Conservation (phyloP, 2,888 invertebrate genomes). For the Blastobasis lacticolella region DNA sequence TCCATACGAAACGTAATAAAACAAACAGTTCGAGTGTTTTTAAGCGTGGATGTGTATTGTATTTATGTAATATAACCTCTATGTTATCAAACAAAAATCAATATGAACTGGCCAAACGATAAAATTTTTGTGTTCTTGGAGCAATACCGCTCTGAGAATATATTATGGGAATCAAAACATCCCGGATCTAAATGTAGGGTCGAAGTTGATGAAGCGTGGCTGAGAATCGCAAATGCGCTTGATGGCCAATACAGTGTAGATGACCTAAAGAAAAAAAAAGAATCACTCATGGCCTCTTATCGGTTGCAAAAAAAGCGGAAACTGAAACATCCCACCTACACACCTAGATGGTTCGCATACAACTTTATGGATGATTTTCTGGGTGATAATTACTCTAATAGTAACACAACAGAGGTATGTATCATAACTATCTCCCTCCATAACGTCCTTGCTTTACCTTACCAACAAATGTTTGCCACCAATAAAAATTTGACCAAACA, state of each 20-base stretch:
- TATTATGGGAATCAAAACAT: slow-evolving; percentile 60
- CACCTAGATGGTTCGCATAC: slow-evolving; percentile 58
- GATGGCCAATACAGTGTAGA: slow-evolving; percentile 39
- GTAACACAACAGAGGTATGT: no score
- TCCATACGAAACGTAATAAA: no score
- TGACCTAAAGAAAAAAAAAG: slow-evolving; percentile 62
- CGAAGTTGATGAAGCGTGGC: slow-evolving; percentile 53
- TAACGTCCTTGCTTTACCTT: no score
- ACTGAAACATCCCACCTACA: slow-evolving; percentile 32
- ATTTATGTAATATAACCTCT: no score
- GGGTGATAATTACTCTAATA: slow-evolving; percentile 27
- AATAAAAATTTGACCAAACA: no score
- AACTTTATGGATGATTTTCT: slow-evolving; percentile 59
- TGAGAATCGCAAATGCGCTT: slow-evolving; percentile 45
- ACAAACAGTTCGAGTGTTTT: no score
- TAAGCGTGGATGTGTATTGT: no score
- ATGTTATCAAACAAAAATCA: no score
- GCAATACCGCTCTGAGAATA: slow-evolving; percentile 47
- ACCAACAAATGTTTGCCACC: no score
- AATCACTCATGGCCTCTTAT: slow-evolving; percentile 61
- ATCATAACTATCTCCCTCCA: no score
- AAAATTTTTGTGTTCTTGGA: slow-evolving; percentile 53
- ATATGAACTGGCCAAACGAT: slow-evolving; percentile 35
- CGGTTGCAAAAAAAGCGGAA: slow-evolving; percentile 48
- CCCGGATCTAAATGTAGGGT: slow-evolving; percentile 46